Percentiles rank a stretch among this genome's conserved stretches.
Conservation (phyloP, 2,797 vertebrate genomes). For the Galaxias olidus region DNA sequence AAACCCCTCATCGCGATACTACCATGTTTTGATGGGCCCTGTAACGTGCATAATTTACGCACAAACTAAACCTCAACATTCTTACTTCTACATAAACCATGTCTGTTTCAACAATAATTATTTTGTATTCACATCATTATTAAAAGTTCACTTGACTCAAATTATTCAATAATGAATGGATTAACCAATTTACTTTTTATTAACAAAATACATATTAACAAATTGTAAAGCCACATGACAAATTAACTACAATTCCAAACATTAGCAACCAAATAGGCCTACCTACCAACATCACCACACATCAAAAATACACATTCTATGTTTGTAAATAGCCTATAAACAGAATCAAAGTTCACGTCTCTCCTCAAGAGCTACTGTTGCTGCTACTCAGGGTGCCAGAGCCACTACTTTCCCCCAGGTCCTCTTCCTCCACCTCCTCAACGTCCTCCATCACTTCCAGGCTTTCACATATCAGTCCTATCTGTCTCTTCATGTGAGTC, state of each 20-base stretch:
- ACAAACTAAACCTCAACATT: too few species aligned
- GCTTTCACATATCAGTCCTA: constrained; percentile 76
- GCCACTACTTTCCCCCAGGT: constrained; percentile 51
- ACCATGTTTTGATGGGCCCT: not conserved
- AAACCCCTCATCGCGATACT: constrained; percentile 66
- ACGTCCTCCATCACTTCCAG: constrained; percentile 73
- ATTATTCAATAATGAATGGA: too few species aligned
- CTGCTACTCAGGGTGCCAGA: constrained; percentile 45
- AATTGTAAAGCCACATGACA: constrained; percentile 30
- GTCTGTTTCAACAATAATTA: too few species aligned
- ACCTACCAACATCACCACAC: constrained; percentile 18
- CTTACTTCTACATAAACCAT: too few species aligned
- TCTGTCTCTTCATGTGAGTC: constrained; percentile 75
- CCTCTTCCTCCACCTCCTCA: constrained; percentile 66
- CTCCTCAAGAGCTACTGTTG: constrained; percentile 52
- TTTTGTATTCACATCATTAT: too few species aligned
- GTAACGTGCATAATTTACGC: too few species aligned
- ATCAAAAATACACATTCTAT: constrained; percentile 36
- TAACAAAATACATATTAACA: constrained; percentile 39
- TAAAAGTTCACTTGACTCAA: too few species aligned
- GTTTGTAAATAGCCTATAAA: too few species aligned
- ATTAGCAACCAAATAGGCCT: constrained; percentile 15
- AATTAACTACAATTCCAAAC: constrained; percentile 31
- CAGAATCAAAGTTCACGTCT: too few species aligned
- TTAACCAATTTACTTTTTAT: constrained; percentile 42